phyloP scores from a whole-genome alignment of 2,113 vertebrate species.

The Calyptommatus sinebrachiatus region DNA sequence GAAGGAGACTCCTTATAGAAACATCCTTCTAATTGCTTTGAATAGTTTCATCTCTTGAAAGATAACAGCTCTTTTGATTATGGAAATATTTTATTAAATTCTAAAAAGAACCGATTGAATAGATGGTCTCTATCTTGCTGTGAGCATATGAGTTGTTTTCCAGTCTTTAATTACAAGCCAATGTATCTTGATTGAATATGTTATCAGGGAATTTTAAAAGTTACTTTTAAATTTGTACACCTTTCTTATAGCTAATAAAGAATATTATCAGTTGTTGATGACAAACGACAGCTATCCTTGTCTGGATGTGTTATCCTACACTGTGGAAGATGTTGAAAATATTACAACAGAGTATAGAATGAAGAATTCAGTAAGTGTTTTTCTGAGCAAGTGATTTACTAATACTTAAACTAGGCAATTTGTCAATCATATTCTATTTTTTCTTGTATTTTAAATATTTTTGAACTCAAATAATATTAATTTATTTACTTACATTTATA shows the following conservation, averaged over 20 bases:
- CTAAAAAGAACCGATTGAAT: too few species aligned
- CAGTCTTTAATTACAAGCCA: neutral
- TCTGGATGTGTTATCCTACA: slow-evolving; percentile 82
- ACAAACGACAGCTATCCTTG: slow-evolving; percentile 81
- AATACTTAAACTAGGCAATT: neutral
- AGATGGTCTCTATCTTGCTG: neutral
- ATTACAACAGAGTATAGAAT: slow-evolving; percentile 79
- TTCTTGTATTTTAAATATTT: neutral
- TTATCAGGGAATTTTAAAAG: neutral
- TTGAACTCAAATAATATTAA: neutral
- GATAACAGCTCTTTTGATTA: neutral
- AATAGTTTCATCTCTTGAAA: neutral
- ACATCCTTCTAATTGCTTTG: neutral
- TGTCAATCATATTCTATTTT: neutral
- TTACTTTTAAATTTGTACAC: slow-evolving; percentile 9
- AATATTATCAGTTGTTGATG: slow-evolving; percentile 90
- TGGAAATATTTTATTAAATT: neutral
- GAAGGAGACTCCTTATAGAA: too few species aligned
- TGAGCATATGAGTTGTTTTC: neutral
- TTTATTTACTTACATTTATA: too few species aligned
- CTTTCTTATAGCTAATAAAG: slow-evolving; percentile 82
- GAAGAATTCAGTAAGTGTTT: slow-evolving; percentile 72
- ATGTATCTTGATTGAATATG: neutral
- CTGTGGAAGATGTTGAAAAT: slow-evolving; percentile 83
- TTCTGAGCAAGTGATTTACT: neutral